phyloP scores from a whole-genome alignment of 1,140 invertebrate genomes.

The Antheraea mylitta region DNA sequence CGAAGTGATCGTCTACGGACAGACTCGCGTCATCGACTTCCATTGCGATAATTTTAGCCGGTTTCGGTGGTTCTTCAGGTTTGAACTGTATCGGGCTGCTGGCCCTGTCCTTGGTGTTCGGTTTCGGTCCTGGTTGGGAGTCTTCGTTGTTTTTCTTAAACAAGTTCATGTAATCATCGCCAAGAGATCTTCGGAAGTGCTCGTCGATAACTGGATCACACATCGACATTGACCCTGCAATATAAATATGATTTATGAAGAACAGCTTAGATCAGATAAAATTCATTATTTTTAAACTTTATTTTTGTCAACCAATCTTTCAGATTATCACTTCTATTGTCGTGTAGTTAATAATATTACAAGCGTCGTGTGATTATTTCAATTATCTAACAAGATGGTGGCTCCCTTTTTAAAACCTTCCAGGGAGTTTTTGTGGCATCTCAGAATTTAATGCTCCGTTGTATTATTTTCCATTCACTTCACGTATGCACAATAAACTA shows the following conservation, averaged over 20 bases:
- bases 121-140: conserved; percentile 64
- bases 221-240: conserved; percentile 82
- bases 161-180: conserved; percentile 91
- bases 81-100: conserved; percentile 74
- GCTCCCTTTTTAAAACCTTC: no score
- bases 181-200: conserved; percentile 95
- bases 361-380: no score
- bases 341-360: no score
- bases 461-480: no score
- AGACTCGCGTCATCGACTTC: conserved; percentile 75
- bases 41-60: conserved; percentile 70
- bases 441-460: no score
- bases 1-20: conserved; percentile 96
- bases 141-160: conserved; percentile 82
- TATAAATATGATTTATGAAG: not conserved
- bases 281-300: no score
- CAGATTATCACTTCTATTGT: no score
- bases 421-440: no score
- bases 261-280: no score
- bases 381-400: no score
- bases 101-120: conserved; percentile 72
- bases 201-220: conserved; percentile 96
- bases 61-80: conserved; percentile 52
- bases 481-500: no score
- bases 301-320: no score